Percentiles rank a stretch among this genome's conserved stretches.
These are phyloP conservation scores for Perca schrenkii DNA, from an alignment of 2,113 vertebrate species.

Conservation along the genomic window DNA sequence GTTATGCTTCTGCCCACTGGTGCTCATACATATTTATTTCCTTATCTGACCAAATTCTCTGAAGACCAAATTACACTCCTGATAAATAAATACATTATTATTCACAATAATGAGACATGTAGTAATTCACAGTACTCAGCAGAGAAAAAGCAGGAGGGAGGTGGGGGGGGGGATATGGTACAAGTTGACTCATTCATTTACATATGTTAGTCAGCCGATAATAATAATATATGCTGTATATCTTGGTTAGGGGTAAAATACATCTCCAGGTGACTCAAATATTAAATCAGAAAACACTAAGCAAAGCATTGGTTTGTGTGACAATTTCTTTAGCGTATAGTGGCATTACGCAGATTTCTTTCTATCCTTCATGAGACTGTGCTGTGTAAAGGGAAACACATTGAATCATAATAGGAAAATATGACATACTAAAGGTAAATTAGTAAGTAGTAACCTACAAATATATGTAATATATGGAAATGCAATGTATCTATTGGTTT, in stretches of 20 bases:
- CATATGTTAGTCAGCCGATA: slow-evolving; percentile 71
- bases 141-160: slow-evolving; percentile 34
- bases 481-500: no score
- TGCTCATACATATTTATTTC: neutral
- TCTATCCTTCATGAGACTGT: neutral
- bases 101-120: slow-evolving; percentile 77
- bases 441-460: neutral
- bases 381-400: neutral
- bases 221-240: slow-evolving; percentile 13
- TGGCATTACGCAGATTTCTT: neutral
- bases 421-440: neutral
- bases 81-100: slow-evolving; percentile 78
- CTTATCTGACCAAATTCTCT: slow-evolving; percentile 30
- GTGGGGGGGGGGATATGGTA: slow-evolving; percentile 35
- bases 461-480: neutral
- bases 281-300: neutral
- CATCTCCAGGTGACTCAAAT: neutral
- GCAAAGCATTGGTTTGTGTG: neutral
- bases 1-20: neutral
- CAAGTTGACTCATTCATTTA: slow-evolving; percentile 66
- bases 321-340: neutral
- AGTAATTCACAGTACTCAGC: slow-evolving; percentile 80
- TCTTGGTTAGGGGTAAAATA: neutral
- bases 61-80: slow-evolving; percentile 59
- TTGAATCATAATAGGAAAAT: neutral